Base-by-base conservation (phyloP, 1,140 invertebrate genomes). In the Saccostrea cuccullata region DNA sequence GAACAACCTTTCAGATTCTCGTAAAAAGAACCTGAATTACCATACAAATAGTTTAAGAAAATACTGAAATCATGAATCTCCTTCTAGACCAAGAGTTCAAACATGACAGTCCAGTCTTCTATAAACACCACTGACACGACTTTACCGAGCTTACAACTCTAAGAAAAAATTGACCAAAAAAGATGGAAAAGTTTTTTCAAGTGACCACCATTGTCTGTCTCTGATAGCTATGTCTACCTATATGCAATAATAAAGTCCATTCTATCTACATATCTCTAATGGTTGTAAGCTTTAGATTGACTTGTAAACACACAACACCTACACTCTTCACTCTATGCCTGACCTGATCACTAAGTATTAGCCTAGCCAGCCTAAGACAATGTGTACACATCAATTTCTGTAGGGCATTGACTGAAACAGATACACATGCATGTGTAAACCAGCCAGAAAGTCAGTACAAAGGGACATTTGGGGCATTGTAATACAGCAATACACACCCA, bases 1-100 rank as follows among this genome's bases (percentile, higher is more conserved):
- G 70, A 77, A 77, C 70, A 77, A 77, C 70, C 60, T 67, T 67
- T 67, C 23, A 67, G 60, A 67, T 77, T 77, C 70, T 17, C 70
- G 30, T 77, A 77, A 77, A 77, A 26, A 23, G 30, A 77, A 77
- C 70, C 13, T 77, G 70, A 77, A 77, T 77, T 77, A 77, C 70
- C 70, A 77, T 77, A 36, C 26, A 77, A 77, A 77, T 77, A 77
- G 70, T 77, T 77, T 77, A 77, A 77, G 30, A 26, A 15, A 30
- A 77, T 77, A 77, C 26, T 77, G 26, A 77, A 77, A 15, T 77
- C 26, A 77, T 17, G 26, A 77, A 77, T 77, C 70, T 77, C 70
- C 70, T 30, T 26, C 26, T 77, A 26, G 15, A 77, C 30, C 70
- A 8, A 15, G 30, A 77, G 70, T 77, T 77, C 70, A 77, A 77